Base-by-base conservation (phyloP, 2,797 vertebrate species). In the Gallinago stenura region DNA sequence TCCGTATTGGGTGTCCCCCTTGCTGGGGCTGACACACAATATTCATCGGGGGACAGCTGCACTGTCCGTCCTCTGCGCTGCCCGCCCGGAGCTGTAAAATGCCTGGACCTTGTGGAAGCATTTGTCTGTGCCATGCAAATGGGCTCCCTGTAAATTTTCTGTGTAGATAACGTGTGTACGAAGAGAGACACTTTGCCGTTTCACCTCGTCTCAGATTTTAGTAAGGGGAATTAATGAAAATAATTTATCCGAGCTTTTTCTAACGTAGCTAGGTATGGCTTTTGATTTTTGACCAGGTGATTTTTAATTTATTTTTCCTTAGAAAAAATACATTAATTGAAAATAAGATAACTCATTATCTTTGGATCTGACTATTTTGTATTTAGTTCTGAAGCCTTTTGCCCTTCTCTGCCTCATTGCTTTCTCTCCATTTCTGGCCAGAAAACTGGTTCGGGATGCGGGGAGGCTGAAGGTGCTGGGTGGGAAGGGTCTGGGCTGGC, bases 41-140 rank as follows among this genome's bases (percentile, higher is more conserved):
- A 87, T 93, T 79, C 77, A 28, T 1, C 1, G 50, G 86, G n/a
- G 57, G 91, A 95, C 93, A 95, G 95, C 93, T 94, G 96, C 72
- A 4, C 33, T 5, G 16, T 3, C 60, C n/a, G 16, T 3, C 60
- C n/a, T 4, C 64, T 3, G 24, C 3, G 4, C 58, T 16, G 78
- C n/a, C 66, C 46, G 77, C 51, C 1, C 30, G 20, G 58, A 21
- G 56, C 94, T 61, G 7, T 8, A 20, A 80, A 68, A 70, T 3
- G 9, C 5, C 2, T 15, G 35, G 16, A 1, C 9, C 0, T 4
- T 28, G 60, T 6, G n/a, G 78, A 19, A 70, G 53, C 71, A 10
- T 77, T 68, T 90, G 83, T 70, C 56, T n/a, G 93, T 14, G 88
- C 70, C 2, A 0, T 8, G 78, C 89, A 69, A 6, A 18, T 10